Conservation (phyloP, 2,888 invertebrate genomes). For the Aleiodes alternator region DNA sequence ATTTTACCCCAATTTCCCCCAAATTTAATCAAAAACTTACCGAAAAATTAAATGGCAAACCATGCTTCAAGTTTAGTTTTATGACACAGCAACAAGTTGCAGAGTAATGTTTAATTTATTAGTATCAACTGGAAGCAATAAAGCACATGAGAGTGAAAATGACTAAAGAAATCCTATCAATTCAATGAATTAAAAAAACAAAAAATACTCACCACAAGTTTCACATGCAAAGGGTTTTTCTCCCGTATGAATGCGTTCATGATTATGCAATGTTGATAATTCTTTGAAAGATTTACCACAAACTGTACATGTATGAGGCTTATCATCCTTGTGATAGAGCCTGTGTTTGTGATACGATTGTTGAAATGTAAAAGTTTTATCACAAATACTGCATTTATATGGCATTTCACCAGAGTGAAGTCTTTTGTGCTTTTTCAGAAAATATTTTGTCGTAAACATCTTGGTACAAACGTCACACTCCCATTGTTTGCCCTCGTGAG, state of each 20-base stretch:
- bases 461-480: constrained; percentile 90
- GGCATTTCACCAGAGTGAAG: constrained; percentile 92
- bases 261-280: constrained; percentile 90
- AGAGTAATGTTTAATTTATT: constrained; percentile 44
- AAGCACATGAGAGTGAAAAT: constrained; percentile 43
- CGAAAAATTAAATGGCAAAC: constrained; percentile 43
- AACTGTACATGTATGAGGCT: constrained; percentile 84
- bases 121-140: constrained; percentile 54
- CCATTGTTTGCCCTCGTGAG: constrained; percentile 86
- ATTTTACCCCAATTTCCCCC: too few species aligned
- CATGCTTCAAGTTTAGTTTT: constrained; percentile 54
- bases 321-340: constrained; percentile 90
- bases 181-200: neutral
- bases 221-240: constrained; percentile 92
- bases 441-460: constrained; percentile 92
- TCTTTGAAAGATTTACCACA: constrained; percentile 92
- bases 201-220: constrained; percentile 83
- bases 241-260: constrained; percentile 88
- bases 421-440: constrained; percentile 91
- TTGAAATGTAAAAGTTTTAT: constrained; percentile 92
- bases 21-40: constrained; percentile 46
- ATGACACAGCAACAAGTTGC: constrained; percentile 44
- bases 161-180: constrained; percentile 33
- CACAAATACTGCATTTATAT: constrained; percentile 87
- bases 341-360: constrained; percentile 93